Evolutionary conservation across 2,113 vertebrate species (phyloP).

Genomic region (Cyanistes caeruleus): DNA sequence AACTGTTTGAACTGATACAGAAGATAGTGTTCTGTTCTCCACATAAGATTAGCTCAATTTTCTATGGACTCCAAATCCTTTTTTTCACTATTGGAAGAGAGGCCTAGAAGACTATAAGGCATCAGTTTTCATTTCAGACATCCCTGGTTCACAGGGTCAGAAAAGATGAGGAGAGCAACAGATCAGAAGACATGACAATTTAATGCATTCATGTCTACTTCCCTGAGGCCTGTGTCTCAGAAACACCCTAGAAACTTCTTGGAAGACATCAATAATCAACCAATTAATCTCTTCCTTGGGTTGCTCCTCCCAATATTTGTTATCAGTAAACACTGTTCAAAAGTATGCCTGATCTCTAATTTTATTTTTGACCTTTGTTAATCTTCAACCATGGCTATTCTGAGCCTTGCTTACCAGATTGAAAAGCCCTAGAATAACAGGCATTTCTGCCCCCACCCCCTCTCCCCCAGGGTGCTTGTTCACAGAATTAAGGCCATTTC

Average conservation of each 20-base stretch:
- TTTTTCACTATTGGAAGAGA: neutral
- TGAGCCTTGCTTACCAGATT: neutral
- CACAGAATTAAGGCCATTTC: neutral
- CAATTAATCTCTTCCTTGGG: neutral
- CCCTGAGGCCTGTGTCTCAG: neutral
- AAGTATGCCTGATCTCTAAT: neutral
- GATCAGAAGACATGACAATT: neutral
- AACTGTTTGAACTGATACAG: neutral
- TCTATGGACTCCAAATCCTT: neutral
- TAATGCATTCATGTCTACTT: neutral
- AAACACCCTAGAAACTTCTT: neutral
- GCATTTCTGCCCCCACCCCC: neutral
- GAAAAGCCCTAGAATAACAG: neutral
- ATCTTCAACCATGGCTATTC: neutral
- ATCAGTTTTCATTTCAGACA: neutral
- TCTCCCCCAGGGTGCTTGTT: accelerated
- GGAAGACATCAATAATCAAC: neutral
- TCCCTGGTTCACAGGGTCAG: neutral
- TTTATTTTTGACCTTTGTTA: neutral
- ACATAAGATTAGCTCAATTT: neutral
- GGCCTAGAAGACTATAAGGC: neutral
- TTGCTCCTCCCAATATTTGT: neutral
- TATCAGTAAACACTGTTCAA: neutral
- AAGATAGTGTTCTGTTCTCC: neutral
- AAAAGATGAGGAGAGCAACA: neutral